These are phyloP conservation scores for Nasonia oneida DNA, from an alignment of 2,888 invertebrate genomes.

Conservation along the genomic window DNA sequence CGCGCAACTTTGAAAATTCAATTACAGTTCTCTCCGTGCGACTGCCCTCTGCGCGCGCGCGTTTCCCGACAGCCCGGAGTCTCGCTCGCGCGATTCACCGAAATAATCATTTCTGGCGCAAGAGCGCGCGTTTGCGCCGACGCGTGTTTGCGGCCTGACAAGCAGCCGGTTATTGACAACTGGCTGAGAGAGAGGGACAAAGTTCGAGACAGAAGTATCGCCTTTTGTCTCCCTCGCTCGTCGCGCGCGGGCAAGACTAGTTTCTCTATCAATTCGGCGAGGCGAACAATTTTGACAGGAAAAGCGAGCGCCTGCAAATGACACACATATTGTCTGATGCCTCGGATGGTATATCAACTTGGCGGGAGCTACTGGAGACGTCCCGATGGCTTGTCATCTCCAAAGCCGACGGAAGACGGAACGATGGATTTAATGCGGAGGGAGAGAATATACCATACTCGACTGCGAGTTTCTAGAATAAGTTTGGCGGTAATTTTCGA, in stretches of 20 bases:
- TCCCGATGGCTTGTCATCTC: not conserved
- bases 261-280: constrained; percentile 49
- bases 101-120: not conserved
- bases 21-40: not conserved
- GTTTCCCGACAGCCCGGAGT: not conserved
- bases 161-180: constrained; percentile 21
- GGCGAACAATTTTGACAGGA: constrained; percentile 45
- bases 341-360: not conserved
- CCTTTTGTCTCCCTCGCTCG: constrained; percentile 9
- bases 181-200: not conserved
- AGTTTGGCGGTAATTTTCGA: too few relatives aligned
- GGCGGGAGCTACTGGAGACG: not conserved
- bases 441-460: not conserved
- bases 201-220: constrained; percentile 21
- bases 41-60: not conserved
- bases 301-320: constrained; percentile 34
- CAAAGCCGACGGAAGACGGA: not conserved
- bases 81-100: not conserved
- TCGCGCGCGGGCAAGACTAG: constrained; percentile 2
- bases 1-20: constrained; percentile 34
- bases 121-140: not conserved
- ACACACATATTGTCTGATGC: constrained; percentile 35
- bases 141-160: not conserved
- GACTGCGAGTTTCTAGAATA: too few relatives aligned
- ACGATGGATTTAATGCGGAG: not conserved